These are phyloP conservation scores for Psittacula derbiana DNA, from an alignment of 2,797 vertebrate genomes.

Conservation along the genomic window DNA sequence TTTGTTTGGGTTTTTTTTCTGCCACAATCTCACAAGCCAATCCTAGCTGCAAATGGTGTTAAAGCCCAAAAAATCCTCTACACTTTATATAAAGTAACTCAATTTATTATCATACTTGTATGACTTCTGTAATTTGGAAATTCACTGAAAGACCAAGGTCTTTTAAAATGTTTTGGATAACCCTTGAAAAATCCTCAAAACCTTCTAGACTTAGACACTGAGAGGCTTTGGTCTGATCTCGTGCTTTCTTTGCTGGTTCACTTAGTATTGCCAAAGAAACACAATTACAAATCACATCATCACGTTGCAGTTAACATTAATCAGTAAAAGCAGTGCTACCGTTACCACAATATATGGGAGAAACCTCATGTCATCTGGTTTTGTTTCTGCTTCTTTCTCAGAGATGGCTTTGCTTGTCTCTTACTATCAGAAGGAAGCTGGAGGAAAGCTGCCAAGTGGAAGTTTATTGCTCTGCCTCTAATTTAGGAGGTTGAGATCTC, in stretches of 20 bases:
- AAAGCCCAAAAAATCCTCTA: background rate
- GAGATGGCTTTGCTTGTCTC: background rate
- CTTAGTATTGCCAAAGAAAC: background rate
- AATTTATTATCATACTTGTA: background rate
- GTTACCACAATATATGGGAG: background rate
- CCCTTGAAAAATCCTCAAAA: background rate
- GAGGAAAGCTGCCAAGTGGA: background rate
- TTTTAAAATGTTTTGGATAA: background rate
- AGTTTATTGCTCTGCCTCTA: background rate
- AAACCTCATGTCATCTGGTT: background rate
- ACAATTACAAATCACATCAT: background rate
- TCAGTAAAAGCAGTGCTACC: background rate
- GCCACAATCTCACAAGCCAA: background rate
- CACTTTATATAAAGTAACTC: background rate
- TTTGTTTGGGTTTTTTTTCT: background rate
- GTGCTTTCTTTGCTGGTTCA: background rate
- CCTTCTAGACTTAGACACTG: background rate
- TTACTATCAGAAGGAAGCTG: background rate
- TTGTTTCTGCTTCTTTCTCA: background rate
- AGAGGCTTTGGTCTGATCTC: background rate
- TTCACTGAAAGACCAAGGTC: background rate
- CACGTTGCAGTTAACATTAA: background rate
- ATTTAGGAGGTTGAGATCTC: background rate
- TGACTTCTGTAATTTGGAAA: background rate
- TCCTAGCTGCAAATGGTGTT: background rate